These are phyloP conservation scores for Felis chaus DNA, from an alignment of 2,113 vertebrate species.

Conservation along the genomic window DNA sequence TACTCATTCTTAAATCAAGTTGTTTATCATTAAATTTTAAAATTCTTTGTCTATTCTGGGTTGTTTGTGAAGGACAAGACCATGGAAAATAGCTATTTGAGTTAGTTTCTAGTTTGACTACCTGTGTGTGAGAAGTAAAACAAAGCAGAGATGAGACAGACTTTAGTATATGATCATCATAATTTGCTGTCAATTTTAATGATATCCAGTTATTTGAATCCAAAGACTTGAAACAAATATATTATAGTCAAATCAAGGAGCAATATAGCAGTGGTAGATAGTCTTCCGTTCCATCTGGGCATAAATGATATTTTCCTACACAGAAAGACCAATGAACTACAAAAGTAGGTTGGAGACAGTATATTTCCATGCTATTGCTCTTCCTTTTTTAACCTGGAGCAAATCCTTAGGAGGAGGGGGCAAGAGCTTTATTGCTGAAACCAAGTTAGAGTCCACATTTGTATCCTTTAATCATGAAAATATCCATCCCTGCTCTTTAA, in stretches of 20 bases:
- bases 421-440: slow-evolving; percentile 31
- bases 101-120: slow-evolving; percentile 38
- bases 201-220: slow-evolving; percentile 17
- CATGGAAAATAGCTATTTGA: not conserved
- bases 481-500: not conserved
- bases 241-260: slow-evolving; percentile 8
- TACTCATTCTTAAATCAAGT: slow-evolving; percentile 19
- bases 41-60: not conserved
- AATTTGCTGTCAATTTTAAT: slow-evolving; percentile 57
- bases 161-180: not conserved
- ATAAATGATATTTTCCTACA: not conserved
- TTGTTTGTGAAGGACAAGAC: not conserved
- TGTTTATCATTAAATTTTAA: not conserved
- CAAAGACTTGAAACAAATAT: slow-evolving; percentile 46
- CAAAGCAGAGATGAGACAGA: slow-evolving; percentile 48
- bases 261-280: not conserved
- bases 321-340: not conserved
- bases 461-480: not conserved
- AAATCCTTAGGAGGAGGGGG: not conserved
- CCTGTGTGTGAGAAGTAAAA: not conserved
- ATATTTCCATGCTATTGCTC: not conserved
- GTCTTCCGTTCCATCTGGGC: not conserved
- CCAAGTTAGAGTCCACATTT: not conserved
- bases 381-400: not conserved
- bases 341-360: not conserved